A percentile compares a stretch with the other conserved stretches of the same genome.
phyloP scores from a whole-genome alignment of 2,797 vertebrate genomes.

The Tympanoctomys barrerae region DNA sequence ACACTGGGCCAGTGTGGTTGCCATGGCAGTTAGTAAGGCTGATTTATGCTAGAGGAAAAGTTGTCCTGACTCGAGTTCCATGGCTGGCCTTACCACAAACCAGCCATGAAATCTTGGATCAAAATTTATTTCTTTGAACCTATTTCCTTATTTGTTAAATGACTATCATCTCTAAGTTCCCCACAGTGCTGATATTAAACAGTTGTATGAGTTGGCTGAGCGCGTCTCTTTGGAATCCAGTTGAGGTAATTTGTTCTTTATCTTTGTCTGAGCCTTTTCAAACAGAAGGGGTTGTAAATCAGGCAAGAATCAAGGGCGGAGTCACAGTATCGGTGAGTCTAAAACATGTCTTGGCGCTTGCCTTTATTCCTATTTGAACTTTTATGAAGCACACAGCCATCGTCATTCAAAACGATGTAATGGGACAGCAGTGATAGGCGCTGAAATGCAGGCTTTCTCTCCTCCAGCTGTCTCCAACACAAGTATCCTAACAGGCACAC shows the following conservation, averaged over 20 bases:
- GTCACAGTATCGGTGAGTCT: background rate
- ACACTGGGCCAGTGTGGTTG: background rate
- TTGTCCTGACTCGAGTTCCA: conserved; percentile 30
- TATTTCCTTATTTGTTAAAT: conserved; percentile 10
- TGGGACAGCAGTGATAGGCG: background rate
- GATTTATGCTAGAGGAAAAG: conserved; percentile 35
- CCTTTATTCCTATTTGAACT: background rate
- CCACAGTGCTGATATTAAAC: background rate
- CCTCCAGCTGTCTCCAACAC: background rate
- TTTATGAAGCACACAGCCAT: background rate
- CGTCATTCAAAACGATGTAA: background rate
- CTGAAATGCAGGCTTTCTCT: background rate
- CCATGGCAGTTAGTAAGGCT: background rate
- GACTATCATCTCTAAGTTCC: background rate
- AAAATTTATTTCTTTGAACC: conserved; percentile 9
- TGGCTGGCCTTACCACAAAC: conserved; percentile 45
- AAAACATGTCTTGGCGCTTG: background rate
- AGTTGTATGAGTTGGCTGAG: background rate
- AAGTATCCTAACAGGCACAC: background rate
- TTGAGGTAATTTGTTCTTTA: background rate
- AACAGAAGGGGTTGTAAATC: background rate
- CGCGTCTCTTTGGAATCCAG: background rate
- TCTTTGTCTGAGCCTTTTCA: background rate
- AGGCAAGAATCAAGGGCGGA: background rate
- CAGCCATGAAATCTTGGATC: conserved; percentile 16